These are phyloP conservation scores for Aramus guarauna DNA, from an alignment of 2,113 vertebrate species.

Conservation along the genomic window DNA sequence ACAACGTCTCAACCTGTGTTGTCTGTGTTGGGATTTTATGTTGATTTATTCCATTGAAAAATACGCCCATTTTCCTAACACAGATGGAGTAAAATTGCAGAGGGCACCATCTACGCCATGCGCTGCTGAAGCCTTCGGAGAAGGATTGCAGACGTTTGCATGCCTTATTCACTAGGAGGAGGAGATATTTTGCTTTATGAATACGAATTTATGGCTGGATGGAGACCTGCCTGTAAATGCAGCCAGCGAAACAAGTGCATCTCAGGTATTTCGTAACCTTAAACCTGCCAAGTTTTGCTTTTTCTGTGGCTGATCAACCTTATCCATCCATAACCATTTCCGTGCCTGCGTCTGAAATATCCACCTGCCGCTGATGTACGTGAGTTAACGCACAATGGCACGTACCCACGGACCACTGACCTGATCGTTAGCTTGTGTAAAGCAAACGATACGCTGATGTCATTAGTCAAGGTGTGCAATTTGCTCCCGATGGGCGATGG, in stretches of 20 bases:
- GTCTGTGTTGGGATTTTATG: neutral
- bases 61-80: neutral
- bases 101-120: neutral
- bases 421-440: rapidly evolving
- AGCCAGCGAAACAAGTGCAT: neutral
- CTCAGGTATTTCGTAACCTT: neutral
- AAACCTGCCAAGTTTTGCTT: neutral
- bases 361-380: rapidly evolving
- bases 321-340: neutral
- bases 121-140: neutral
- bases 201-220: neutral
- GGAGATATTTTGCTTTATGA: neutral
- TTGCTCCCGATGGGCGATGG: neutral
- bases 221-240: neutral
- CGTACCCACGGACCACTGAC: rapidly evolving
- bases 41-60: neutral
- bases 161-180: neutral
- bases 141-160: neutral
- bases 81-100: neutral
- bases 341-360: neutral
- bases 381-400: rapidly evolving
- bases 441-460: neutral
- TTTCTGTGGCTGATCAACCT: neutral
- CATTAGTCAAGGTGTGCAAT: neutral
- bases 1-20: neutral